These are phyloP conservation scores for Adelphocoris suturalis DNA, from an alignment of 2,888 invertebrate species.

Conservation along the genomic window DNA sequence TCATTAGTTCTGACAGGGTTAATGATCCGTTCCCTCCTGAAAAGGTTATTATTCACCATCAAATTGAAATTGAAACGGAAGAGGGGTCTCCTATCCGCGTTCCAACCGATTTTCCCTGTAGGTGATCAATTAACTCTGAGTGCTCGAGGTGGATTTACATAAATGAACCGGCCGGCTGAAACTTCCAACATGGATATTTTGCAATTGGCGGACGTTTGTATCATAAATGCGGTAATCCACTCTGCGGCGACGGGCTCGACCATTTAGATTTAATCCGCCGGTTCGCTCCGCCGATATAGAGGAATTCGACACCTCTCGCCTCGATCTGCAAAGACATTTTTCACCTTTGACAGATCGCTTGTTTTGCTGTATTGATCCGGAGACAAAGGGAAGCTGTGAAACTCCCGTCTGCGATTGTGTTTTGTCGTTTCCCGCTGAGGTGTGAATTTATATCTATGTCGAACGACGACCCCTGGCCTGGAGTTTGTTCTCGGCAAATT, in stretches of 20 bases:
- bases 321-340: background rate
- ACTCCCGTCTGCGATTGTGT: no score
- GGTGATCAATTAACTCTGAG: constrained; percentile 19
- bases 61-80: no score
- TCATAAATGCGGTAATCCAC: constrained; percentile 25
- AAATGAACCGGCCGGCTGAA: background rate
- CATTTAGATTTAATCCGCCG: background rate
- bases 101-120: background rate
- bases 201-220: background rate
- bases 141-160: constrained; percentile 4
- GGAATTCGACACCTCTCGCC: constrained; percentile 17
- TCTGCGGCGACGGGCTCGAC: background rate
- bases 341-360: constrained; percentile 14
- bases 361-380: background rate
- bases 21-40: no score
- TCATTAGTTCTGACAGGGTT: no score
- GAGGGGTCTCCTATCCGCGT: no score
- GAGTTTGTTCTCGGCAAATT: no score
- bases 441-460: no score
- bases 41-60: no score
- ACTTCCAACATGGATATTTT: background rate
- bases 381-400: background rate
- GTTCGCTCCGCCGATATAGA: background rate
- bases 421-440: no score
- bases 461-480: no score